Conservation (phyloP, 2,113 vertebrate genomes). For the Electrona antarctica region DNA sequence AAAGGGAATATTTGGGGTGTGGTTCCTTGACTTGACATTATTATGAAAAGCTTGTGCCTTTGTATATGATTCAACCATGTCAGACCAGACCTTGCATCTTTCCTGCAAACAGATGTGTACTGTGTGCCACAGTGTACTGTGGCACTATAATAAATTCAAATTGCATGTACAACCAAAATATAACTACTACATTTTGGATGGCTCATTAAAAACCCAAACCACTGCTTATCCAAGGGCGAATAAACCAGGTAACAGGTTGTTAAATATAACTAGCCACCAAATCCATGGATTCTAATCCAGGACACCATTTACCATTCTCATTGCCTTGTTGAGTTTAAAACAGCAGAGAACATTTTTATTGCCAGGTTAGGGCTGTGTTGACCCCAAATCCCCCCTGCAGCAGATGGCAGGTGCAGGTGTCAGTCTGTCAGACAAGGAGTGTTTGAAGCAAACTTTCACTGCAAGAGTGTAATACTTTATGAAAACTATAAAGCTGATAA, state of each 20-base stretch:
- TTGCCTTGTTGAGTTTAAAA: constrained; percentile 11
- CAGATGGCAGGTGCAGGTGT: constrained; percentile 20
- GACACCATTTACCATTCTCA: constrained; percentile 2
- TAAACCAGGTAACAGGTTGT: constrained; percentile 1
- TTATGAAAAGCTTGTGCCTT: constrained; percentile 19
- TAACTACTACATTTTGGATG: constrained; percentile 11
- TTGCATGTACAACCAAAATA: not conserved
- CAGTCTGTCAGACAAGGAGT: constrained; percentile 30
- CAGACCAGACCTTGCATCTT: not conserved
- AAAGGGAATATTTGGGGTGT: constrained; percentile 13
- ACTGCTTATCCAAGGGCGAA: constrained; percentile 14
- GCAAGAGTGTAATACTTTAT: constrained; percentile 19
- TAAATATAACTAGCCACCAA: constrained; percentile 27
- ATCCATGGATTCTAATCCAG: constrained; percentile 21
- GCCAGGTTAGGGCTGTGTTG: constrained; percentile 23
- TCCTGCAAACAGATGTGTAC: not conserved
- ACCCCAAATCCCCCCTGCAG: constrained; percentile 24
- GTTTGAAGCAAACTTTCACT: constrained; percentile 52
- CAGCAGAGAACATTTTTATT: constrained; percentile 29
- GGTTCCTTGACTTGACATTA: not conserved
- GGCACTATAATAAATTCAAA: too few relatives aligned
- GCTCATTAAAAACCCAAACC: constrained; percentile 17
- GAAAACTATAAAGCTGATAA: constrained; percentile 8
- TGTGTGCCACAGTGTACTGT: too few relatives aligned
- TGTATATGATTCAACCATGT: not conserved